Conservation (phyloP, 2,888 invertebrate species). For the Amphipoea lucens region DNA sequence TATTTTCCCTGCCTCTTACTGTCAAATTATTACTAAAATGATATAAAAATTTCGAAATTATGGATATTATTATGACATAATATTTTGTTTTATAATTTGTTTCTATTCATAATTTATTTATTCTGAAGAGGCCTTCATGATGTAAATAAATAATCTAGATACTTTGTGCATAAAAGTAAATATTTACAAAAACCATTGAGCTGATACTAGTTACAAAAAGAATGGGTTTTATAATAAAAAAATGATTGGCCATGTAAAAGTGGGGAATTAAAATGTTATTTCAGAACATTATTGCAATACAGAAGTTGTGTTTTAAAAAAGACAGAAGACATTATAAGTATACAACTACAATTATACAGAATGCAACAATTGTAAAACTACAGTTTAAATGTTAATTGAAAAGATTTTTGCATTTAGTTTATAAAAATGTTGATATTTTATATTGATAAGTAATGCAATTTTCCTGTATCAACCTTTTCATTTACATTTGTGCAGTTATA, state of each 20-base stretch:
- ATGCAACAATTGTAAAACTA: not conserved
- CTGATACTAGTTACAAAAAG: not conserved
- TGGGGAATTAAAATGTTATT: slow-evolving; percentile 25
- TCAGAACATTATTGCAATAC: not conserved
- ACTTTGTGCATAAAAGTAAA: not conserved
- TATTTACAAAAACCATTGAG: slow-evolving; percentile 20
- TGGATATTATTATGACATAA: not conserved
- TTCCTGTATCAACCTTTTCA: slow-evolving; percentile 24
- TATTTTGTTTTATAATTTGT: not conserved
- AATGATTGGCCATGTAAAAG: slow-evolving; percentile 10
- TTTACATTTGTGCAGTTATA: slow-evolving; percentile 11
- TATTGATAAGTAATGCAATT: not conserved
- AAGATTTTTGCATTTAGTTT: not conserved
- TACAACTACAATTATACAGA: not conserved
- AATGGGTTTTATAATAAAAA: not conserved
- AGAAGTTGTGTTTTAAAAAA: not conserved
- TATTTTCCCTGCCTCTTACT: not conserved
- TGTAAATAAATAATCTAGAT: not conserved
- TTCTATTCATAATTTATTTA: not conserved
- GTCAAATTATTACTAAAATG: not conserved
- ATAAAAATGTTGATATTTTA: slow-evolving; percentile 13
- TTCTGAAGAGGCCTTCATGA: not conserved
- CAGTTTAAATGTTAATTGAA: not conserved
- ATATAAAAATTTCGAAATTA: not conserved
- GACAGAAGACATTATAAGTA: not conserved